These are phyloP conservation scores for Brachyhypopomus occidentalis DNA, from an alignment of 2,113 vertebrate species.

Conservation along the genomic window DNA sequence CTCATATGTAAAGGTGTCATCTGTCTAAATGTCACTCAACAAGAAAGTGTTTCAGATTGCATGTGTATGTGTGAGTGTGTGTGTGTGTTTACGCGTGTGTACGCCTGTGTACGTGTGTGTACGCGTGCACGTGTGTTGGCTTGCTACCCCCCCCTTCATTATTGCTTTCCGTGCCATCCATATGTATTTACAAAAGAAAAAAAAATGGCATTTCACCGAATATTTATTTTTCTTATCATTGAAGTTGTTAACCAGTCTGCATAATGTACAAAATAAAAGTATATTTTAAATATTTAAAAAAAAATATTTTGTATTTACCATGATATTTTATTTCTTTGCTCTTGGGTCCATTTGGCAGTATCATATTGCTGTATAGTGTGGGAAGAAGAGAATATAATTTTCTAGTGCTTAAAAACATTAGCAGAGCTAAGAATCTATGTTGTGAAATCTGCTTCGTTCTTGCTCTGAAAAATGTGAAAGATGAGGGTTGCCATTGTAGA, in stretches of 20 bases:
- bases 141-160: slow-evolving; percentile 56
- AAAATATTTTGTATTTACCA: slow-evolving; percentile 82
- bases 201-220: slow-evolving; percentile 68
- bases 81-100: slow-evolving; percentile 52
- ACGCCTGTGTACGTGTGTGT: slow-evolving; percentile 52
- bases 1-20: slow-evolving; percentile 62
- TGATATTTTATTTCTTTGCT: slow-evolving; percentile 73
- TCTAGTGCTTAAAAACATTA: slow-evolving; percentile 73
- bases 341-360: slow-evolving; percentile 69
- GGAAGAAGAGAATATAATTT: slow-evolving; percentile 71
- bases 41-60: slow-evolving; percentile 69
- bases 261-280: slow-evolving; percentile 81
- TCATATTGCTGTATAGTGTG: slow-evolving; percentile 71
- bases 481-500: slow-evolving; percentile 53
- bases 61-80: slow-evolving; percentile 53
- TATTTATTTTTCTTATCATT: slow-evolving; percentile 80
- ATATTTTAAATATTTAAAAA: slow-evolving; percentile 83
- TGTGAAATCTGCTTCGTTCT: slow-evolving; percentile 58
- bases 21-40: slow-evolving; percentile 67
- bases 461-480: slow-evolving; percentile 56
- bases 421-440: slow-evolving; percentile 38
- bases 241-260: slow-evolving; percentile 74
- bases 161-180: slow-evolving; percentile 63
- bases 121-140: slow-evolving; percentile 37
- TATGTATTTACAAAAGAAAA: slow-evolving; percentile 64